Evolutionary conservation across 2,888 invertebrate species (phyloP), one percentile per base, ranked within the genome.

Genomic region (Macrostomum cliftonense): DNA sequence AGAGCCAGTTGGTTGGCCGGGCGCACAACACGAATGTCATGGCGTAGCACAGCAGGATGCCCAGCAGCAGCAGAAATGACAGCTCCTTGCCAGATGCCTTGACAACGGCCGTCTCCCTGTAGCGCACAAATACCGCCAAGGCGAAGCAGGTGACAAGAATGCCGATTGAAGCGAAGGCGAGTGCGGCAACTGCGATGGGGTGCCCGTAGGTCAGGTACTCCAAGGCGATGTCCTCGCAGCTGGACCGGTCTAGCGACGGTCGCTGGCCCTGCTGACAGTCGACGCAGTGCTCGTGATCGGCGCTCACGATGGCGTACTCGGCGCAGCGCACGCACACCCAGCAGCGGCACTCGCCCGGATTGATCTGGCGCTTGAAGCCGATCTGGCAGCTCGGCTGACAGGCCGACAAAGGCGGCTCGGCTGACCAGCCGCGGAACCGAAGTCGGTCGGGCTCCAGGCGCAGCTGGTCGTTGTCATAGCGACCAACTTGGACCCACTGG

Each of bases 151-250:
- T 69, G 1, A 62, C 53, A n/a, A 62, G 42, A 42, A 71, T 63
- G 13, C 73, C 73, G 1, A 67, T 50, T 0, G 63, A 57, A 4
- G 72, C 61, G 48, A 71, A 67, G 12, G 82, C 78, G 83, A 89
- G 85, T 12, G 88, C 88, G 0, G 84, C 87, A 52, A 89, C 86
- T 4, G 88, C 88, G 81, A 87, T 85, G 44, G 81, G 82, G 54
- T 85, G 84, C 64, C 59, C 62, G 52, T 63, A 65, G 45, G 12
- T 81, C 79, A 73, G 62, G 53, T 68, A 68, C 16, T 59, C 59
- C 71, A 85, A 83, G 1, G 62, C 60, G 20, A 65, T 64, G 38
- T 54, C 47, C 7, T 56, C 52, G 50, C 70, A 70, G 4, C 51
- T 19, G 57, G 79, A 78, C 11, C 83, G 81, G 45, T 79, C 77